phyloP scores from a whole-genome alignment of 2,113 vertebrate species.

The Bubo scandiacus region DNA sequence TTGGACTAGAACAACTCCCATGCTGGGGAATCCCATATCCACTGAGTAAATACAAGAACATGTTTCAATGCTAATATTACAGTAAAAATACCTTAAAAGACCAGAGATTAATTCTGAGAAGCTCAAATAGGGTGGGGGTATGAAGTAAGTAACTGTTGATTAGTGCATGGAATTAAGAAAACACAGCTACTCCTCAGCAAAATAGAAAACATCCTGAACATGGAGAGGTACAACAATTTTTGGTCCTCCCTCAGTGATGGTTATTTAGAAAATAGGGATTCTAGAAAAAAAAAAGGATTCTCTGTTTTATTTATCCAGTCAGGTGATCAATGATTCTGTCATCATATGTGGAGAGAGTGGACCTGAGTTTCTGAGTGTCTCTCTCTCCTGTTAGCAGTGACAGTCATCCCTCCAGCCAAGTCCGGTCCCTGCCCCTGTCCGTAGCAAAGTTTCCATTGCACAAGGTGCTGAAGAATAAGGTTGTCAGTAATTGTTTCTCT shows the following conservation, averaged over 20 bases:
- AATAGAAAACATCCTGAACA: not conserved
- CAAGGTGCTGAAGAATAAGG: not conserved
- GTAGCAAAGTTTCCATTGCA: not conserved
- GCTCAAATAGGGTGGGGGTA: accelerated
- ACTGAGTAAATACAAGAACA: not conserved
- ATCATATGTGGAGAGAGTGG: not conserved
- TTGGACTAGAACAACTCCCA: not conserved
- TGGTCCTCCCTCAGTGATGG: accelerated
- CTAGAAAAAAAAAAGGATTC: not conserved
- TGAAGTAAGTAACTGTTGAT: not conserved
- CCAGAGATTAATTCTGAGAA: not conserved
- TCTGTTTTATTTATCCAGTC: not conserved
- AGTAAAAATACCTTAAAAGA: not conserved
- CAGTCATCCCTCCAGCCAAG: not conserved
- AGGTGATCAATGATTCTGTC: not conserved
- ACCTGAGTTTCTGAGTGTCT: not conserved
- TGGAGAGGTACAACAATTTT: not conserved
- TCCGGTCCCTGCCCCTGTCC: accelerated
- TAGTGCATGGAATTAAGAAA: not conserved
- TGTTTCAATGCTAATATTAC: not conserved
- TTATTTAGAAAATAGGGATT: not conserved
- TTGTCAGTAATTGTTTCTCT: not conserved
- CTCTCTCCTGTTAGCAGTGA: not conserved
- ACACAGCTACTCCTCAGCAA: not conserved
- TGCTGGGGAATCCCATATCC: not conserved